Evolutionary conservation across 2,888 invertebrate species (phyloP).

Genomic region (Drosophila birchii): DNA sequence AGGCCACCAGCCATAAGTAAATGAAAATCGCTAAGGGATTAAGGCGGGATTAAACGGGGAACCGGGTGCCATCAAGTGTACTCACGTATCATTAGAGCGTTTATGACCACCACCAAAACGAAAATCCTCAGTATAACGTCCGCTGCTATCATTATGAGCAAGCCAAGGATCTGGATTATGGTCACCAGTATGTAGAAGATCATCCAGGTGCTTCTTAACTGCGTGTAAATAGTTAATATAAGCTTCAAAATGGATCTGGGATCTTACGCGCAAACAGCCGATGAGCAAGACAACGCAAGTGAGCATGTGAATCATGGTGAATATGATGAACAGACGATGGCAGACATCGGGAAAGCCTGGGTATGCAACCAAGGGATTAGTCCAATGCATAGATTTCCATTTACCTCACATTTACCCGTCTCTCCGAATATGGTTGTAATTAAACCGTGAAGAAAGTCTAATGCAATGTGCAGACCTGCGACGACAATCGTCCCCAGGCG

Average conservation of each 20-base stretch:
- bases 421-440: conserved; percentile 58
- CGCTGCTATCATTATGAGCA: conserved; percentile 32
- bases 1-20: conserved; percentile 67
- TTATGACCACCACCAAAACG: conserved; percentile 10
- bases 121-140: conserved; percentile 36
- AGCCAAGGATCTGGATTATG: conserved; percentile 4
- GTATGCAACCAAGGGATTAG: background rate
- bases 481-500: conserved; percentile 55
- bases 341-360: conserved; percentile 61
- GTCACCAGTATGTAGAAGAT: conserved; percentile 42
- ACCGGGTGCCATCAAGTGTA: background rate
- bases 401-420: conserved; percentile 52
- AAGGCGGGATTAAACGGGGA: rapidly evolving
- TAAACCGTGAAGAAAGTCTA: conserved; percentile 43
- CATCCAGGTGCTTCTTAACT: conserved; percentile 37
- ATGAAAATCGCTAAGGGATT: conserved; percentile 34
- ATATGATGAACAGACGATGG: conserved; percentile 53
- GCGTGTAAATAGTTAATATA: background rate
- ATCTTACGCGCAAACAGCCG: conserved; percentile 49
- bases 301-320: conserved; percentile 51
- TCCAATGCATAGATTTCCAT: too few relatives aligned
- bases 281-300: conserved; percentile 38
- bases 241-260: background rate
- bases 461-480: conserved; percentile 45
- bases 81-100: conserved; percentile 33